A percentile compares a stretch with the other conserved stretches of the same genome.
Evolutionary conservation across 1,140 invertebrate species (phyloP).

Genomic region (Portunus trituberculatus): DNA sequence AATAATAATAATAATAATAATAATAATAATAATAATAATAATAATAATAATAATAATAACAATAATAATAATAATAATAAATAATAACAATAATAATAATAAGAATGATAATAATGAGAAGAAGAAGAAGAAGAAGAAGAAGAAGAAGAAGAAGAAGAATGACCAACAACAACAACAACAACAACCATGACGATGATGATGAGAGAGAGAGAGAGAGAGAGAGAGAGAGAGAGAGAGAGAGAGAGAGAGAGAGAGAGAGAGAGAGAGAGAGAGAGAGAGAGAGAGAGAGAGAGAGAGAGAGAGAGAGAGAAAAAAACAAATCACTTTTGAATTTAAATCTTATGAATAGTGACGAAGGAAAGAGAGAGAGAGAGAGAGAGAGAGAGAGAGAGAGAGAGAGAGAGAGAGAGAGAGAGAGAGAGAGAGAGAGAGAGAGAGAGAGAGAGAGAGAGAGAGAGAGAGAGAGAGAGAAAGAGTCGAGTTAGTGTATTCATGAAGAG

Average conservation of each 20-base stretch:
- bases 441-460: background rate
- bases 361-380: background rate
- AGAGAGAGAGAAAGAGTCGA: constrained; percentile 41
- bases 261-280: background rate
- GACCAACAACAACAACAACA: too few relatives aligned
- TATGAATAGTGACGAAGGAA: background rate
- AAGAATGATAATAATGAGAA: too few relatives aligned
- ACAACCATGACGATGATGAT: too few relatives aligned
- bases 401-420: background rate
- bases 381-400: background rate
- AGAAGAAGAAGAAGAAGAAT: too few relatives aligned
- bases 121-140: too few relatives aligned
- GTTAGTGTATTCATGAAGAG: background rate
- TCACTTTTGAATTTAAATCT: background rate
- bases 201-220: background rate
- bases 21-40: too few relatives aligned
- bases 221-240: background rate
- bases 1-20: too few relatives aligned
- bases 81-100: too few relatives aligned
- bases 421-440: background rate
- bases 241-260: background rate
- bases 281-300: background rate
- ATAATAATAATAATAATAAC: too few relatives aligned
- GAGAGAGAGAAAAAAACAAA: background rate
- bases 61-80: too few relatives aligned